Evolutionary conservation across 2,888 invertebrate genomes (phyloP).

Genomic region (Invenusta paracnida): DNA sequence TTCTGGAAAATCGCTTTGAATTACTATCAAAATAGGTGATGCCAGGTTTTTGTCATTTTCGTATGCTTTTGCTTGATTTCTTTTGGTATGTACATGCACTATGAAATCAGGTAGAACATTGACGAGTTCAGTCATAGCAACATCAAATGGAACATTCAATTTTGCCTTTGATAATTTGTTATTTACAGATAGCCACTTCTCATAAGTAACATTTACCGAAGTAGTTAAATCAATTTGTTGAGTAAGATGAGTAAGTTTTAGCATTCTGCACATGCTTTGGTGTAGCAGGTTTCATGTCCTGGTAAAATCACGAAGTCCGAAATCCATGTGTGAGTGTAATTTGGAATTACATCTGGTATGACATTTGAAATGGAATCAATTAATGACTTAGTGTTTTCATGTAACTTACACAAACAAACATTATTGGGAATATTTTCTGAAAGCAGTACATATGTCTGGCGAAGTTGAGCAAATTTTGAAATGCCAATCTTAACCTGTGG

Average conservation of each 20-base stretch:
- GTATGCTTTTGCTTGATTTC: slow-evolving; percentile 14
- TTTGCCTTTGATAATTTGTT: slow-evolving; percentile 26
- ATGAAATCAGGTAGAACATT: slow-evolving; percentile 13
- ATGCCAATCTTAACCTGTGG: not conserved
- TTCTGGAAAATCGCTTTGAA: not conserved
- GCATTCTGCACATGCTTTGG: not conserved
- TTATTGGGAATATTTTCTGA: not conserved
- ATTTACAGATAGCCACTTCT: not conserved
- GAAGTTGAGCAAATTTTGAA: not conserved
- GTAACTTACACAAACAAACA: not conserved
- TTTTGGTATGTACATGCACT: slow-evolving; percentile 16
- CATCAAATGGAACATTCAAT: slow-evolving; percentile 16
- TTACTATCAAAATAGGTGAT: not conserved
- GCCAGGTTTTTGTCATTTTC: slow-evolving; percentile 29
- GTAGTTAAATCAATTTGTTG: not conserved
- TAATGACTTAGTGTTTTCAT: not conserved
- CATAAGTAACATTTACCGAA: slow-evolving; percentile 19
- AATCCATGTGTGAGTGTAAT: not conserved
- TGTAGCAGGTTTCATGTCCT: not conserved
- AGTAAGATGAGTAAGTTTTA: not conserved
- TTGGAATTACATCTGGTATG: not conserved
- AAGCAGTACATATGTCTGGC: not conserved
- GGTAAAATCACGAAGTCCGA: not conserved
- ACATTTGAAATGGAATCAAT: not conserved
- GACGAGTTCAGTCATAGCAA: slow-evolving; percentile 18